Evolutionary conservation across 2,113 vertebrate genomes (phyloP).

Genomic region (Phrynosoma platyrhinos): DNA sequence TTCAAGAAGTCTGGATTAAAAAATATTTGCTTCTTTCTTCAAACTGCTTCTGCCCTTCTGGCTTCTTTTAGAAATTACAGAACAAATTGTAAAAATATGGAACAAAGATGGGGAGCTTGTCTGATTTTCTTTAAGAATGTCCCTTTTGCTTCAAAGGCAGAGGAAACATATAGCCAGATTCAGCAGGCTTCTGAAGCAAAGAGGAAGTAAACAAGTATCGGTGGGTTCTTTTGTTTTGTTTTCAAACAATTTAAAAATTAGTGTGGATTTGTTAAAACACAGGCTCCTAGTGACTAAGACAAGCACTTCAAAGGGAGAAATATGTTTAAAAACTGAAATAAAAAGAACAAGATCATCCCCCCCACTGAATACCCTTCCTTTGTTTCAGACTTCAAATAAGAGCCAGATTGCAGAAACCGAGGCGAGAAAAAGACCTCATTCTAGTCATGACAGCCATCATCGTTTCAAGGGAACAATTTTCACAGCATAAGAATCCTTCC

Average conservation of each 20-base stretch:
- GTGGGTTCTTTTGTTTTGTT: constrained; percentile 45
- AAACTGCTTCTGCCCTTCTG: constrained; percentile 56
- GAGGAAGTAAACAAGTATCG: constrained; percentile 59
- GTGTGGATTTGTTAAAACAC: constrained; percentile 72
- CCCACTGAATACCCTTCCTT: constrained; percentile 43
- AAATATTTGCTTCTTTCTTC: constrained; percentile 63
- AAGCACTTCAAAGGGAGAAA: constrained; percentile 66
- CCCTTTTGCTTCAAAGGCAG: constrained; percentile 9
- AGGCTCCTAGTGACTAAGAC: constrained; percentile 67
- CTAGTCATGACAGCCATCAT: constrained; percentile 53
- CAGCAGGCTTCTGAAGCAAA: constrained; percentile 61
- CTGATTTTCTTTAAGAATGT: constrained; percentile 62
- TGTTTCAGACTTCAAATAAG: constrained; percentile 70
- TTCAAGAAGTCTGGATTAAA: constrained; percentile 41
- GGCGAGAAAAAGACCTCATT: constrained; percentile 53
- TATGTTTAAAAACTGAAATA: constrained; percentile 43
- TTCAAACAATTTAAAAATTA: constrained; percentile 73
- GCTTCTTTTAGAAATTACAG: constrained; percentile 68
- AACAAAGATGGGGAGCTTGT: constrained; percentile 49
- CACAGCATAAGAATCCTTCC: neutral
- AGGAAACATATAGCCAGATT: neutral
- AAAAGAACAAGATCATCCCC: constrained; percentile 43
- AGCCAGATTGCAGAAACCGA: constrained; percentile 64
- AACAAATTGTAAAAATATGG: constrained; percentile 63
- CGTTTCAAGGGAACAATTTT: constrained; percentile 51